Base-by-base conservation (phyloP, 2,888 invertebrate genomes). In the Fragum whitleyi region DNA sequence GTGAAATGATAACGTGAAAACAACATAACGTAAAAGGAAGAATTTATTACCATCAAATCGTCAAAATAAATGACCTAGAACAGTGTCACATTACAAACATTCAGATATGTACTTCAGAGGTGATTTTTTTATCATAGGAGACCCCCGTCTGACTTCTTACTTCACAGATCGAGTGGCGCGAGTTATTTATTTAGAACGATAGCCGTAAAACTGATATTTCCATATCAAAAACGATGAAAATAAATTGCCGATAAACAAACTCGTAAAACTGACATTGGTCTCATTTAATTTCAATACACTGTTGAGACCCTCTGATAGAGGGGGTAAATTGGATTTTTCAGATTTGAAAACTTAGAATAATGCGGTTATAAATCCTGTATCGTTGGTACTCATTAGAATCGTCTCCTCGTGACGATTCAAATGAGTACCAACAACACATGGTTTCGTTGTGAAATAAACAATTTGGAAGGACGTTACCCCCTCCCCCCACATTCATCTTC, bases 151-250 rank as follows among this genome's bases (percentile, higher is more conserved):
- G 57, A 57, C 57, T 57, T 57, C 23, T 28, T 26, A 23, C 57
- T 28, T 23, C 26, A 26, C 26, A 57, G 57, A 57, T 57, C 28
- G 57, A 26, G 1, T 26, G 28, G 26, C 26, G 23, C 26, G 26
- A 14, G 19, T 28, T 57, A 57, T 57, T 57, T 57, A 57, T 57
- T 28, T 57, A 57, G 57, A 26, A 19, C 57, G 57, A 57, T 57
- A 57, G 57, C 14, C 26, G 57, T 57, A 57, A 57, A 57, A 57
- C 23, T 57, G 57, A 57, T 57, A 57, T 57, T 57, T 57, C 28
- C 57, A 57, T 57, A 57, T 57, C 57, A 57, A 57, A 39, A 57
- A 57, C 28, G 57, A 57, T 57, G 57, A 57, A 57, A 57, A 57
- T 28, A 47, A 47, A 47, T 47, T 47, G 47, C 47, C 47, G 47